These are phyloP conservation scores for Symphodus melops DNA, from an alignment of 2,113 vertebrate species.

Conservation along the genomic window DNA sequence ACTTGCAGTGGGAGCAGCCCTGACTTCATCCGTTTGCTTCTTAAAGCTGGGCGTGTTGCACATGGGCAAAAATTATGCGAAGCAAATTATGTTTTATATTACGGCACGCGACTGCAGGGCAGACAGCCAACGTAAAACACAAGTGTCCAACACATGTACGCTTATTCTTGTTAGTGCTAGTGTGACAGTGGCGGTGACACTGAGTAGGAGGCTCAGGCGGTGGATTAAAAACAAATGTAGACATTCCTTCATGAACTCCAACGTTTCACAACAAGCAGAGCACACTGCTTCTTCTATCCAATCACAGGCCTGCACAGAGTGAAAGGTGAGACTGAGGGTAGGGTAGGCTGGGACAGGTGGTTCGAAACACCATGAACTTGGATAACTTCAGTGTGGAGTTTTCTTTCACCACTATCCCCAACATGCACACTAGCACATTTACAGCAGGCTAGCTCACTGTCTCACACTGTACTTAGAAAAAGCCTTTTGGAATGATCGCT, in stretches of 20 bases:
- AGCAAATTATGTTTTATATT: constrained; percentile 56
- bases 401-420: not conserved
- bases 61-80: constrained; percentile 57
- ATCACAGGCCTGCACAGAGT: not conserved
- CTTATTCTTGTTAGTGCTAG: constrained; percentile 24
- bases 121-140: constrained; percentile 46
- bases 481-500: not conserved
- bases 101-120: constrained; percentile 34
- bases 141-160: constrained; percentile 55
- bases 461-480: not conserved
- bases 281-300: not conserved
- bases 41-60: constrained; percentile 12
- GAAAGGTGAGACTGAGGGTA: not conserved
- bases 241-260: not conserved
- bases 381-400: not conserved
- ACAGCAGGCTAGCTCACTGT: not conserved
- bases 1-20: constrained; percentile 2
- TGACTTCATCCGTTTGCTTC: constrained; percentile 15
- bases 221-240: constrained; percentile 1
- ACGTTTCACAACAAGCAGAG: not conserved
- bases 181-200: constrained; percentile 23
- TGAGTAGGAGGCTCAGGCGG: not conserved
- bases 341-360: not conserved
- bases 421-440: not conserved
- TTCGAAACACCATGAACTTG: not conserved